Base-by-base conservation (phyloP, 2,888 invertebrate species). In the Melangyna quadrimaculata region DNA sequence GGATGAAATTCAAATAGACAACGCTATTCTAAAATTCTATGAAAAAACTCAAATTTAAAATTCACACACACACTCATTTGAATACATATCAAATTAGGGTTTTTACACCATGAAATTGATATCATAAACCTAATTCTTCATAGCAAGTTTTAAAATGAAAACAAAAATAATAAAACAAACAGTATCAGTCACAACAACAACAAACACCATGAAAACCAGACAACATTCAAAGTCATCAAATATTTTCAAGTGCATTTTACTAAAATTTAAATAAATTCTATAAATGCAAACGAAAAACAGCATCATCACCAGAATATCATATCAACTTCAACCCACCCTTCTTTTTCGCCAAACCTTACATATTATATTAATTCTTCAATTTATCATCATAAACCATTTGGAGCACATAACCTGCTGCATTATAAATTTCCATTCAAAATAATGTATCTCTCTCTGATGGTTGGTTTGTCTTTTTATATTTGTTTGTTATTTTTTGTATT, bases 401-500 rank as follows among this genome's bases (percentile, higher is more conserved):
- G 67, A 67, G 51, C 67, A 35, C 67, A 67, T 51, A 35, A 67
- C 32, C 24, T 67, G 67, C 51, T 67, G 67, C 51, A 67, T 51
- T 51, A 67, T 51, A 51, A 67, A 61, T 67, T 78, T 32, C 22
- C 48, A 72, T 65, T 78, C 72, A 78, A 78, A 72, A 71, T 78
- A 72, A 71, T 78, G 19, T 78, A 63, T 65, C 63, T 72, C 65
- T n/a, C n/a, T n/a, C n/a, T n/a, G n/a, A n/a, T n/a, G n/a, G n/a
- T n/a, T 48, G 35, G 37, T 61, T 57, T 48, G 22, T 48, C n/a
- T n/a, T 67, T 22, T 27, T 19, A 4, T 45, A n/a, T 22, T 24
- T 51, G 1, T 51, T 27, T 29, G 9, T 55, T n/a, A 17, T 17
- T n/a, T n/a, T 4, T 9, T 35, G 3, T 29, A n/a, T 19, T 48